These are phyloP conservation scores for Calliphora vicina DNA, from an alignment of 1,140 invertebrate species.

Conservation along the genomic window DNA sequence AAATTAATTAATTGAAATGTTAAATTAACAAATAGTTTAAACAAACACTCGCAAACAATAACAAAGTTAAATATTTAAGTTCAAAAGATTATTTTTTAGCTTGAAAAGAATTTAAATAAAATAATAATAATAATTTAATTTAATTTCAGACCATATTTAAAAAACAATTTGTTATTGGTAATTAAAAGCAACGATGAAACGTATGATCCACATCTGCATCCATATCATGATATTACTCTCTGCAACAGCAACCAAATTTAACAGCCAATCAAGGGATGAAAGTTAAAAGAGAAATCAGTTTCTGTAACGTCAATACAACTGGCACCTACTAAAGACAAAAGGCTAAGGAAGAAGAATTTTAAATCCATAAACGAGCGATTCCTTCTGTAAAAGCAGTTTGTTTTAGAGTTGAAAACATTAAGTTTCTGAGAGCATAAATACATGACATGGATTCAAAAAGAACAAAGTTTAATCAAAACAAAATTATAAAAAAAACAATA, in stretches of 20 bases:
- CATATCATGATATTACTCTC: background rate
- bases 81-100: constrained; percentile 13
- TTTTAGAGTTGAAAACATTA: background rate
- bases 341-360: background rate
- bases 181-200: background rate
- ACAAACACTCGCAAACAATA: background rate
- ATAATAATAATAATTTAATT: background rate
- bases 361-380: background rate
- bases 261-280: background rate
- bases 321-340: background rate
- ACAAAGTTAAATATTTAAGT: background rate
- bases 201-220: background rate
- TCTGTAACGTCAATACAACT: background rate
- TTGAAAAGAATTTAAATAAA: background rate
- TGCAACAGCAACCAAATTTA: background rate
- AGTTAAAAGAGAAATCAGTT: background rate
- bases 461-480: background rate
- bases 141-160: background rate
- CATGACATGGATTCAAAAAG: constrained; percentile 10
- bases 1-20: too few species aligned
- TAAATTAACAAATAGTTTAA: background rate
- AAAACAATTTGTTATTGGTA: background rate
- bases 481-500: background rate
- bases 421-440: background rate
- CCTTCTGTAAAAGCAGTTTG: background rate